phyloP scores from a whole-genome alignment of 2,113 vertebrate genomes.

The Alouatta palliata region DNA sequence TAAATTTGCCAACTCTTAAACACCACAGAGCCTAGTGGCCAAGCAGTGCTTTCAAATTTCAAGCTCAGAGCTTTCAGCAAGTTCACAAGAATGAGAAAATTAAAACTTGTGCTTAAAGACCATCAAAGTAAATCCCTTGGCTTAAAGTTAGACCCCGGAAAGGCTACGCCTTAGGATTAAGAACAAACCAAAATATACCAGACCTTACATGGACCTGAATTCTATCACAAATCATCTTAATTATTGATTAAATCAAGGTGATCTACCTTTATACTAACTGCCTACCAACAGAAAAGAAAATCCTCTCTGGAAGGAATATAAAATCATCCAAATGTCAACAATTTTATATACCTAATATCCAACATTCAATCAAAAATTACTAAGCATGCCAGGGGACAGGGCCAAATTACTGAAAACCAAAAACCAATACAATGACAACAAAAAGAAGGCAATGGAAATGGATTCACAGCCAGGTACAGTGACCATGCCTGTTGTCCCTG shows the following conservation, averaged over 20 bases:
- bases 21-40: not conserved
- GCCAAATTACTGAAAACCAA: not conserved
- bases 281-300: not conserved
- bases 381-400: not conserved
- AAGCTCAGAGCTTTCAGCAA: not conserved
- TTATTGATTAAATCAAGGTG: not conserved
- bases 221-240: slow-evolving; percentile 1
- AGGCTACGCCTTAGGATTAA: not conserved
- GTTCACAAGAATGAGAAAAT: not conserved
- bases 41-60: not conserved
- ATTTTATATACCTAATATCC: not conserved
- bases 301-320: not conserved
- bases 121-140: not conserved
- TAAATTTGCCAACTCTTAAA: not conserved
- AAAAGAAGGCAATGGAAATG: not conserved
- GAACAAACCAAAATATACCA: not conserved
- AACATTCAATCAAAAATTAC: slow-evolving; percentile 7
- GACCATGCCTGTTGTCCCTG: too few relatives aligned
- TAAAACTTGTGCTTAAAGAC: not conserved
- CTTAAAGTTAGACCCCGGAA: not conserved
- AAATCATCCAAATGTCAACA: not conserved
- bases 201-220: not conserved
- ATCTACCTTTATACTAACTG: not conserved
- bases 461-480: too few relatives aligned
- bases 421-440: not conserved